Evolutionary conservation across 92 coral and sea anemone genomes (phyloP).

Genomic region (Porites lobata): DNA sequence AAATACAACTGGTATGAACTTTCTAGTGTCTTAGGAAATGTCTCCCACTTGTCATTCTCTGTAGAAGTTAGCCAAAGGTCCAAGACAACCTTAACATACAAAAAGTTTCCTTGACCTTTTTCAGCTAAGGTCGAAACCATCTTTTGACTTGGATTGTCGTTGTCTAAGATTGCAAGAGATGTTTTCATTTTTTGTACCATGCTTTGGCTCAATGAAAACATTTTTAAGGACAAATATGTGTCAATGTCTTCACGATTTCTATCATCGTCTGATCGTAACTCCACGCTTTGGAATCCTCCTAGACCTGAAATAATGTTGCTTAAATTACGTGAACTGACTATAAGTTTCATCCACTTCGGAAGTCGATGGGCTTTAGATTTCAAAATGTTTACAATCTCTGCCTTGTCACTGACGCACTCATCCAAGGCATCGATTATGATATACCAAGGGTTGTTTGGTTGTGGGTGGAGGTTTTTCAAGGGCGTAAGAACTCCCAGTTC

Average conservation of each 20-base stretch:
- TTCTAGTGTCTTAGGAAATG: slow-evolving; percentile 27
- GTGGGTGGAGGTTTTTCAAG: slow-evolving; percentile 43
- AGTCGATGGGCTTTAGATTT: slow-evolving; percentile 50
- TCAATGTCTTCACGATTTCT: slow-evolving; percentile 74
- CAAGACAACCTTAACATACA: slow-evolving; percentile 65
- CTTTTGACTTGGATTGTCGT: not conserved
- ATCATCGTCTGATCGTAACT: slow-evolving; percentile 59
- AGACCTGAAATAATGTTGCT: slow-evolving; percentile 47
- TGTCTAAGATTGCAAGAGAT: slow-evolving; percentile 9
- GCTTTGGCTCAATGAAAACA: slow-evolving; percentile 2
- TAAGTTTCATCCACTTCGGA: slow-evolving; percentile 88
- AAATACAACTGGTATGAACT: slow-evolving; percentile 18
- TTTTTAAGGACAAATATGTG: slow-evolving; percentile 37
- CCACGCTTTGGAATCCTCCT: slow-evolving; percentile 43
- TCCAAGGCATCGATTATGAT: slow-evolving; percentile 88
- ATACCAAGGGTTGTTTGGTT: slow-evolving; percentile 44
- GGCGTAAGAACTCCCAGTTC: slow-evolving; percentile 83
- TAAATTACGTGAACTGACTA: slow-evolving; percentile 73
- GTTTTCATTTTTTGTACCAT: not conserved
- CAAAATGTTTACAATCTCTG: slow-evolving; percentile 60
- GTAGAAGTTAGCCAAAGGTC: slow-evolving; percentile 25
- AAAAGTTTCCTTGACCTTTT: slow-evolving; percentile 79
- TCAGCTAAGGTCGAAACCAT: slow-evolving; percentile 36
- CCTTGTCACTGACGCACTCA: slow-evolving; percentile 57
- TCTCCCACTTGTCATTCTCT: not conserved